Conservation (phyloP, 2,113 vertebrate genomes). For the Alaudala cheleensis region DNA sequence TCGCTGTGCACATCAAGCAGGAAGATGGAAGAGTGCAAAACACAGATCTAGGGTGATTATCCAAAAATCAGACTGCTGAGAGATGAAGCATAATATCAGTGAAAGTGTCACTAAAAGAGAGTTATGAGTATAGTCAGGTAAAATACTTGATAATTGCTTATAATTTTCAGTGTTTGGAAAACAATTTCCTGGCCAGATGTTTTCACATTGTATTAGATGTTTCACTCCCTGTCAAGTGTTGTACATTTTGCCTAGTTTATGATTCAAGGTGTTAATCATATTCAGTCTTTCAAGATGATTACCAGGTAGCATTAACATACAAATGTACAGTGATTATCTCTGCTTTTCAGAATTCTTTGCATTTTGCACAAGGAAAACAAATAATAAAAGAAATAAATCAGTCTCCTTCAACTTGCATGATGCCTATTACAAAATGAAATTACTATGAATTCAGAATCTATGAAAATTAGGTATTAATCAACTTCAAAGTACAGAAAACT, state of each 20-base stretch:
- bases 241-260: slow-evolving; percentile 61
- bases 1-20: slow-evolving; percentile 27
- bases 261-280: slow-evolving; percentile 59
- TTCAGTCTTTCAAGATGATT: slow-evolving; percentile 52
- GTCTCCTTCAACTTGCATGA: slow-evolving; percentile 18
- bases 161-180: slow-evolving; percentile 70
- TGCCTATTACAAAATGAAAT: not conserved
- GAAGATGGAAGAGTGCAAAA: slow-evolving; percentile 16
- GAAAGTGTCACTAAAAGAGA: slow-evolving; percentile 61
- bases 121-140: slow-evolving; percentile 48
- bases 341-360: slow-evolving; percentile 28
- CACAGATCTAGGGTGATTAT: slow-evolving; percentile 30
- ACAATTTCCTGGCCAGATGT: slow-evolving; percentile 70
- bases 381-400: slow-evolving; percentile 50
- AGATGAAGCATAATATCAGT: slow-evolving; percentile 31
- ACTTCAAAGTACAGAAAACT: slow-evolving; percentile 31
- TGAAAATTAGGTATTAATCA: slow-evolving; percentile 65
- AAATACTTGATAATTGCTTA: slow-evolving; percentile 72
- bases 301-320: slow-evolving; percentile 68
- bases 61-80: slow-evolving; percentile 44
- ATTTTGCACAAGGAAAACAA: slow-evolving; percentile 32
- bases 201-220: slow-evolving; percentile 52
- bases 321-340: slow-evolving; percentile 57
- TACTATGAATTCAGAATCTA: not conserved
- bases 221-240: slow-evolving; percentile 15